Evolutionary conservation across 2,797 vertebrate species (phyloP).

Genomic region (Sciurus vulgaris): DNA sequence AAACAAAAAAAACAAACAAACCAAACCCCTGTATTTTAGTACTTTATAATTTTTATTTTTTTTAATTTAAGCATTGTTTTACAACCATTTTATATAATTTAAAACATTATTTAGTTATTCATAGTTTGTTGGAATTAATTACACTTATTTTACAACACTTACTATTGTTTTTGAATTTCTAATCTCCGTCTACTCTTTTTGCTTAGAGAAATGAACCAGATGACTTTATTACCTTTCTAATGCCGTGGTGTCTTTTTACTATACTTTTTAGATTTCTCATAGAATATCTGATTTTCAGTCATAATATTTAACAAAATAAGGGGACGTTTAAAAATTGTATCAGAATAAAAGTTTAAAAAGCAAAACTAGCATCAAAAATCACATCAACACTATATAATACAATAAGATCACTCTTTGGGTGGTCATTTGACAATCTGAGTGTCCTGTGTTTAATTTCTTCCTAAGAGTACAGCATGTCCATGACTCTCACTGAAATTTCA

Average conservation of each 20-base stretch:
- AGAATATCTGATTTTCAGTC: neutral
- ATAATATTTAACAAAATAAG: neutral
- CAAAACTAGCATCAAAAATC: neutral
- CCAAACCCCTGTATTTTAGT: neutral
- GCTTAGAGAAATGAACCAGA: neutral
- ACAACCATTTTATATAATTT: neutral
- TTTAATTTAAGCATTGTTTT: neutral
- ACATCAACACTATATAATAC: neutral
- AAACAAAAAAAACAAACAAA: too few relatives aligned
- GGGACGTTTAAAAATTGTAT: neutral
- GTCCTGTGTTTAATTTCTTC: neutral
- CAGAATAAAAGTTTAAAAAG: neutral
- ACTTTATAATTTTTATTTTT: neutral
- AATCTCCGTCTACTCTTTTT: neutral
- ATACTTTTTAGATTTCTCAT: neutral
- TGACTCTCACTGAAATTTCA: neutral
- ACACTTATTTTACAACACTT: neutral
- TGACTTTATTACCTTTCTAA: neutral
- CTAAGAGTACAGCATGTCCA: neutral
- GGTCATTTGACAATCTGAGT: neutral
- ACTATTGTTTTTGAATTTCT: neutral
- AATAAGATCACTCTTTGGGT: neutral
- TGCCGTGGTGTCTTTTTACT: too few relatives aligned
- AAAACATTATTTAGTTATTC: neutral
- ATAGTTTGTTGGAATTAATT: neutral